Evolutionary conservation across 1,140 invertebrate genomes (phyloP), one percentile per base, ranked within the genome.

Genomic region (Augochlora pura): DNA sequence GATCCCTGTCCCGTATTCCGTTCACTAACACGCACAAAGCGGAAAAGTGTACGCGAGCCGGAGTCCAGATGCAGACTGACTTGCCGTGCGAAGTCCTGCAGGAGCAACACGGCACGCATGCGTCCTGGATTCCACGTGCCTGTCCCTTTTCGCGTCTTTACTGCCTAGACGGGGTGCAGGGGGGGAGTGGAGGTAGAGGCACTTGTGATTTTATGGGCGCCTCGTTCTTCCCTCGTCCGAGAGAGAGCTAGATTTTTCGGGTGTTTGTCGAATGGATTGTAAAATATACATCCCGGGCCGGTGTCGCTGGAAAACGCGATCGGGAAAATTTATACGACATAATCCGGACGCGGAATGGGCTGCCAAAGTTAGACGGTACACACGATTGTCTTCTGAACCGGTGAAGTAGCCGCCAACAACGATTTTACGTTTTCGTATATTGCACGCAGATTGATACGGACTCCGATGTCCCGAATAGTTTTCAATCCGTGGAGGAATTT

Each of bases 101-200:
- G 86, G 90, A 91, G 88, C 88, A 90, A 90, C 88, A 89, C 88
- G 80, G 83, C 81, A 89, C 89, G 89, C 89, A 90, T 90, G 89
- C 89, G 89, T 90, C 79, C 77, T 79, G 23, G 42, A 78, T 60
- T 77, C 89, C 89, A 90, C 89, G 89, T 90, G 89, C 85, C 86
- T 85, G 80, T 87, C 87, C 81, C 82, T 77, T 46, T 82, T 86
- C 84, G 80, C 85, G 77, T 86, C 80, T 81, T 83, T 82, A 80
- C 80, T 74, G 80, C 65, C 83, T 82, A 80, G 32, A 42, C 32
- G 59, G 49, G 42, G n/a, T n/a, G n/a, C n/a, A n/a, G n/a, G n/a
- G n/a, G n/a, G n/a, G n/a, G n/a, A n/a, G n/a, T n/a, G n/a, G n/a
- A n/a, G 52, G 21, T n/a, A 57, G n/a, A n/a, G 54, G 80, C 60